Evolutionary conservation across 1,140 invertebrate species (phyloP), one percentile per base, ranked within the genome.

Genomic region (Ptiloglossa arizonensis): DNA sequence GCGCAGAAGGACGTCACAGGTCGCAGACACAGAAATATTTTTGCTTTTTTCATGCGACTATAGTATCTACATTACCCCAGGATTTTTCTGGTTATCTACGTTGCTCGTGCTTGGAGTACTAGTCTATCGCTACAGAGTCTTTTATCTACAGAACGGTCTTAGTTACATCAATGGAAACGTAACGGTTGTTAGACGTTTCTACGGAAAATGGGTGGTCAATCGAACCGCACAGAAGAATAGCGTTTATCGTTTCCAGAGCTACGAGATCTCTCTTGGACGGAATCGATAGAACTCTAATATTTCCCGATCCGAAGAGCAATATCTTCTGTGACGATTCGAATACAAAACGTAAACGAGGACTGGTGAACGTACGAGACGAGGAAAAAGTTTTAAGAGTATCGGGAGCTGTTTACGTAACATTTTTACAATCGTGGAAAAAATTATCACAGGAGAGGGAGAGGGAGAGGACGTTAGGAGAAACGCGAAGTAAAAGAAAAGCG

Each of bases 11-110:
- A 38, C 27, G 41, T 15, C 44, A 38, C 52, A 27, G 1, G 22
- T 67, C 63, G 54, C 64, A 29, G 48, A 44, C 35, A 11, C 35
- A 64, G 46, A 54, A 48, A 50, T 76, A 76, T 59, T 57, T 24
- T 59, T n/a, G n/a, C n/a, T 41, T 38, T 19, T 38, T n/a, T 74
- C 52, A 38, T 71, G 79, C 68, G 41, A 85, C n/a, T 54, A 57
- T 75, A 32, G n/a, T 86, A 60, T 86, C 71, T 91, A 91, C 89
- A 85, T 90, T 91, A 91, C 90, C 90, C 72, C 81, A 84, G 73
- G 11, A 71, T 8, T 85, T 66, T 17, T 84, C 22, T 27, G 22
- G 60, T 50, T 74, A 56, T 80, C 17, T 81, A 66, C 41, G 54
- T 17, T 57, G 59, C 74, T 82, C 78, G 83, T 64, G 73, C 62